A percentile compares a stretch with the other conserved stretches of the same genome.
Evolutionary conservation across 2,888 invertebrate genomes (phyloP).

Genomic region (Thereva nobilitata): DNA sequence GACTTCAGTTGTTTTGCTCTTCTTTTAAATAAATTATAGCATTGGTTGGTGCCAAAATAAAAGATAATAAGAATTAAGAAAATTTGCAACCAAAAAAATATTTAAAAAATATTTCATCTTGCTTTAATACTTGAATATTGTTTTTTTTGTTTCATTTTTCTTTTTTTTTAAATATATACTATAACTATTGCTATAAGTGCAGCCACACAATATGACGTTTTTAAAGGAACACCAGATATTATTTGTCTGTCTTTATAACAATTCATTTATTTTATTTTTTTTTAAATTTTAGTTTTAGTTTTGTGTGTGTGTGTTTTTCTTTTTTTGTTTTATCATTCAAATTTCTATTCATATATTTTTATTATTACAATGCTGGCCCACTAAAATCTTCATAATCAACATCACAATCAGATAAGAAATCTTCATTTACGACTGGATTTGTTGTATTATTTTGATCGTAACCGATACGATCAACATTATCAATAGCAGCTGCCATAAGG

Average conservation of each 20-base stretch:
- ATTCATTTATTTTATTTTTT: background rate
- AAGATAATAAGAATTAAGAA: no score
- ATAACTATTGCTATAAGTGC: conserved; percentile 16
- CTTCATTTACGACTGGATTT: conserved; percentile 40
- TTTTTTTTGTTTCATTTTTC: background rate
- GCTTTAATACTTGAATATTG: no score
- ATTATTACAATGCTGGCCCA: conserved; percentile 50
- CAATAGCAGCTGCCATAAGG: conserved; percentile 67
- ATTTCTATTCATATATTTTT: conserved; percentile 7
- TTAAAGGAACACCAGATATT: conserved; percentile 21
- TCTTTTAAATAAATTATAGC: no score
- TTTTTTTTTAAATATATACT: background rate
- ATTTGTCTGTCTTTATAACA: conserved; percentile 6
- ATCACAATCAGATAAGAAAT: conserved; percentile 48
- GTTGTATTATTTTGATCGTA: conserved; percentile 47
- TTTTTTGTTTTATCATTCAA: background rate
- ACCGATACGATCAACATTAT: conserved; percentile 63
- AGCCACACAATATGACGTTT: conserved; percentile 2
- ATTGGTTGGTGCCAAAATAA: no score
- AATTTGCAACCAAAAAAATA: no score
- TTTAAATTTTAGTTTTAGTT: background rate
- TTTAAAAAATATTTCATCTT: no score
- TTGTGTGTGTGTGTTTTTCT: background rate
- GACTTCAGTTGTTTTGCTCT: no score
- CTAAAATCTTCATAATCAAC: conserved; percentile 50